Evolutionary conservation across 1,140 invertebrate genomes (phyloP).

Genomic region (Panonychus citri): DNA sequence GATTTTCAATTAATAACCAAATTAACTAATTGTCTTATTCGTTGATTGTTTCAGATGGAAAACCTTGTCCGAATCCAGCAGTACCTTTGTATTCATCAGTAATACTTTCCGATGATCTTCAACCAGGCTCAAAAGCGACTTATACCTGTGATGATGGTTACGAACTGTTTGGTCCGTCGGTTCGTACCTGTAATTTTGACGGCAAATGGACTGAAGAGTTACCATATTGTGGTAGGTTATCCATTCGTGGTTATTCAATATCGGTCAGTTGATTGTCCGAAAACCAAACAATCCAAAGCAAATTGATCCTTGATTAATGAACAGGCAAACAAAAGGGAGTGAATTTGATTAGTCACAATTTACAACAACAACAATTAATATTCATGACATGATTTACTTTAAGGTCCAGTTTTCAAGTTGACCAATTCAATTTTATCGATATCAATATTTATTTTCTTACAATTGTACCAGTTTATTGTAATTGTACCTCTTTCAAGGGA

Average conservation of each 20-base stretch:
- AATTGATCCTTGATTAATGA: too few species aligned
- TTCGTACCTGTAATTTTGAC: conserved; percentile 35
- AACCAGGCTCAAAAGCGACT: conserved; percentile 35
- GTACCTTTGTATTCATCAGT: conserved; percentile 55
- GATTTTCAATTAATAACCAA: neutral
- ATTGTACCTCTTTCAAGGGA: too few species aligned
- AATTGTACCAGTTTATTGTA: too few species aligned
- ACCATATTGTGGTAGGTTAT: conserved; percentile 56
- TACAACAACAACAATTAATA: too few species aligned
- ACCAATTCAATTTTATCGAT: too few species aligned
- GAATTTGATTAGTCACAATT: neutral
- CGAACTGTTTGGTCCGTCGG: conserved; percentile 41
- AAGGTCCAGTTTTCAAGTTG: too few species aligned
- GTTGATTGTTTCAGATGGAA: neutral
- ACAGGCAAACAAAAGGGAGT: too few species aligned
- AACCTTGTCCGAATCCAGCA: conserved; percentile 30
- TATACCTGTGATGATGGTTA: conserved; percentile 65
- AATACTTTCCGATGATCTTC: conserved; percentile 22
- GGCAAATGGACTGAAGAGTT: conserved; percentile 51
- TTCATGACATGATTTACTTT: too few species aligned
- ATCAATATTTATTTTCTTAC: too few species aligned
- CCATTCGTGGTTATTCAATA: too few species aligned
- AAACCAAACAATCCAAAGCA: too few species aligned
- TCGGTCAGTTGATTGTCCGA: too few species aligned
- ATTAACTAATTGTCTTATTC: neutral